phyloP scores from a whole-genome alignment of 2,113 vertebrate species.

The Psephotus haematonotus region DNA sequence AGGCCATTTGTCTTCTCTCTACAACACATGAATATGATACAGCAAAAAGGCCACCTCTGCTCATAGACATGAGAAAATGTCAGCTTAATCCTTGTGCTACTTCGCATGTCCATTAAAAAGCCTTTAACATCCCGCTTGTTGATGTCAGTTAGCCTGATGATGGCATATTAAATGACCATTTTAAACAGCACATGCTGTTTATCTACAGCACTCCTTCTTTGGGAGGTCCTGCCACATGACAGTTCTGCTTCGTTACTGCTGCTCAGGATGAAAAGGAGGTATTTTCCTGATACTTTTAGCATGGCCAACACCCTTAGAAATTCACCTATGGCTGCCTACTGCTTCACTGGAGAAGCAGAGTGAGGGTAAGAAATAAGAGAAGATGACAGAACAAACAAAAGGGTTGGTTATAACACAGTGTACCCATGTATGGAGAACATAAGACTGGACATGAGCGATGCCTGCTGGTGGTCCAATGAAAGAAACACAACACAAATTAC shows the following conservation, averaged over 20 bases:
- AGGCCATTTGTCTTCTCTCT: not conserved
- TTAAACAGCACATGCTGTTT: not conserved
- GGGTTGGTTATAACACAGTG: accelerated
- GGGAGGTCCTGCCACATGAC: not conserved
- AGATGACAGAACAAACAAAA: not conserved
- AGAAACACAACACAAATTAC: not conserved
- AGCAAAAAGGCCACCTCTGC: not conserved
- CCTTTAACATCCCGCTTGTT: not conserved
- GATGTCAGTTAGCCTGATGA: not conserved
- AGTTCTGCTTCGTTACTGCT: not conserved
- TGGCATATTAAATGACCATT: not conserved
- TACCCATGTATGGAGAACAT: not conserved
- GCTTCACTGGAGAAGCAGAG: not conserved
- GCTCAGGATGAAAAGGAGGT: not conserved
- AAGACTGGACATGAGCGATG: not conserved
- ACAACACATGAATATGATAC: not conserved
- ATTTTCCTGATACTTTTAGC: not conserved
- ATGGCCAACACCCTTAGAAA: accelerated
- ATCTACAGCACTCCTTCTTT: not conserved
- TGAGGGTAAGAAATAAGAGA: not conserved
- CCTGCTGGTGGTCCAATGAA: not conserved
- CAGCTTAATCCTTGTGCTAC: not conserved
- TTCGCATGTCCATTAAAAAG: not conserved
- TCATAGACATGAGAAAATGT: not conserved
- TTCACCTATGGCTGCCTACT: not conserved